A percentile compares a stretch with the other conserved stretches of the same genome.
These are phyloP conservation scores for Coelinius sp. DNA, from an alignment of 2,888 invertebrate genomes.

Conservation along the genomic window DNA sequence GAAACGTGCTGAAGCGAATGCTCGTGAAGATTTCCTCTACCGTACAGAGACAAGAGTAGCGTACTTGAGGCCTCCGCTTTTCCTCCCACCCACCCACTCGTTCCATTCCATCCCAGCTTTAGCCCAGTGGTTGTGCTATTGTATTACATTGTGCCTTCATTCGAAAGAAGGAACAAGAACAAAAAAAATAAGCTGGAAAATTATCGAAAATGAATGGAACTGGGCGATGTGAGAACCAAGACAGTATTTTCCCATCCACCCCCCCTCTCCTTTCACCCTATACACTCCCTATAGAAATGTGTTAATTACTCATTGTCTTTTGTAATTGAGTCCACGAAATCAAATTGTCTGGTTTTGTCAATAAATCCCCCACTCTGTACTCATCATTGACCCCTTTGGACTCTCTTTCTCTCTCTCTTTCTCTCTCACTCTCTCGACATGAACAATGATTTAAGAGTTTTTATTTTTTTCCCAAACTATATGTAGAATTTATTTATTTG, in stretches of 20 bases:
- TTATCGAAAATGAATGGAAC: constrained; percentile 11
- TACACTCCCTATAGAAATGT: neutral
- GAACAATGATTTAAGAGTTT: constrained; percentile 8
- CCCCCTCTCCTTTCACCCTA: neutral
- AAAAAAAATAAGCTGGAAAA: constrained; percentile 14
- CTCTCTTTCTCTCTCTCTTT: neutral
- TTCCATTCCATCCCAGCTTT: neutral
- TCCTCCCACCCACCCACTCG: neutral
- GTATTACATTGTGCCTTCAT: constrained; percentile 32
- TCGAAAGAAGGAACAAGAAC: constrained; percentile 14
- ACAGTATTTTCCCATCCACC: constrained; percentile 31
- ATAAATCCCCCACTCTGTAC: constrained; percentile 5
- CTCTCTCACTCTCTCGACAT: neutral
- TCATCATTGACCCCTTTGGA: constrained; percentile 20
- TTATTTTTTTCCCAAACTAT: neutral
- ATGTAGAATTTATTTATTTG: constrained; percentile 18
- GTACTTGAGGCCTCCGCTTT: constrained; percentile 21
- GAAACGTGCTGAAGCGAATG: constrained; percentile 22
- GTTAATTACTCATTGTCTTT: neutral
- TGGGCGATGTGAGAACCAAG: constrained; percentile 29
- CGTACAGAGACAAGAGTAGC: constrained; percentile 20
- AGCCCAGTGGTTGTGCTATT: constrained; percentile 32
- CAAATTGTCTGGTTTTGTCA: neutral
- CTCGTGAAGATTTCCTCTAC: constrained; percentile 31
- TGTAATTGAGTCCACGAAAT: neutral